Evolutionary conservation across 2,113 vertebrate genomes (phyloP), one percentile per base, ranked within the genome.

Genomic region (Lepus timidus): DNA sequence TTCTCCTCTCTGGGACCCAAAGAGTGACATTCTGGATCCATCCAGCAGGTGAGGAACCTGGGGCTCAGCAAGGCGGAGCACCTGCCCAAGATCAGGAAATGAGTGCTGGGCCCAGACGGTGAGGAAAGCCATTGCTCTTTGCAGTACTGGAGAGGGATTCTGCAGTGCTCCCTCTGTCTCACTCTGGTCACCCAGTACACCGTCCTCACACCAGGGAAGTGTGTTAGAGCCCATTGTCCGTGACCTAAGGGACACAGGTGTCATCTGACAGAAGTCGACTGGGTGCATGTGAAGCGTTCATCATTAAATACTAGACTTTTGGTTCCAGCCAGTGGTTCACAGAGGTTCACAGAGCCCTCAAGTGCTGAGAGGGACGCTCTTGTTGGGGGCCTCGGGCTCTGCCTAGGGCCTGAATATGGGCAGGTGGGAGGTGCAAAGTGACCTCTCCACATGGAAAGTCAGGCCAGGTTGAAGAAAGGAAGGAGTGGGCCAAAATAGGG

Each of bases 231-330:
- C 65, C 44, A 44, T 33, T 27, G 29, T 55, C 65, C 31, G 0
- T 49, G n/a, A 27, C 64, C 62, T 64, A 55, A 33, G 64, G 64
- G 20, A 5, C 25, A 65, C 11, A 22, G 1, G 3, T n/a, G 4
- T 73, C 36, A 27, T 29, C 20, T 51, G 16, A 13, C 4, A 5
- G 71, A 73, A 6, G 49, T 11, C 20, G 29, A 33, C 49, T 51
- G 10, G 29, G n/a, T 33, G 36, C 36, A n/a, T 11, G 22, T 2
- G 74, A 52, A 6, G 1, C 4, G 0, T 23, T 14, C 33, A 4
- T 52, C 52, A 29, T 44, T 33, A 14, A 82, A 55, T 9, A 20
- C 16, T 75, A 29, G 51, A 13, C 33, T 29, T 85, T 78, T 36
- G 58, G 36, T 61, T 6, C 20, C 22, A 44, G 27, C 2, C 27